These are phyloP conservation scores for Felis chaus DNA, from an alignment of 2,113 vertebrate species.

Conservation along the genomic window DNA sequence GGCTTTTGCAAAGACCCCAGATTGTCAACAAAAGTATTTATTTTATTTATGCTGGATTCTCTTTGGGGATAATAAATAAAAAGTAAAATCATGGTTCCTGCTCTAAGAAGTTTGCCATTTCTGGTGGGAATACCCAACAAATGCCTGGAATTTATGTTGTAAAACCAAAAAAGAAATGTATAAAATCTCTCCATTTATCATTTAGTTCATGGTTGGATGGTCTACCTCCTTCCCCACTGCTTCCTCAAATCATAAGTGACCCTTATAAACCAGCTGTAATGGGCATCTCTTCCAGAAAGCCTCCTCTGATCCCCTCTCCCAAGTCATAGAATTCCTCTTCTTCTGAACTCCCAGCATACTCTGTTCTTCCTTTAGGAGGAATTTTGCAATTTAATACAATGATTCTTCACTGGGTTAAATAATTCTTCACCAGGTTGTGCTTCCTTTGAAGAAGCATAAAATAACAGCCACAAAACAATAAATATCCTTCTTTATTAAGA, in stretches of 20 bases:
- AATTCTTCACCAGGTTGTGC: background rate
- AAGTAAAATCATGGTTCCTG: conserved; percentile 14
- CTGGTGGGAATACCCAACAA: background rate
- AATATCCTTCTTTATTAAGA: background rate
- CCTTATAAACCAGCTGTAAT: background rate
- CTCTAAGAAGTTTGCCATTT: conserved; percentile 32
- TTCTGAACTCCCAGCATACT: background rate
- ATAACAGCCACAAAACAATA: background rate
- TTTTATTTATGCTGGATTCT: conserved; percentile 44
- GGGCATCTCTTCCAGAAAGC: background rate
- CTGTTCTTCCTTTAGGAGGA: background rate
- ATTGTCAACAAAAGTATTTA: background rate
- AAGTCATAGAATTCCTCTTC: background rate
- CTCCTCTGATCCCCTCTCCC: background rate
- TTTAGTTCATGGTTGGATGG: background rate
- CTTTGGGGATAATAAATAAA: conserved; percentile 41
- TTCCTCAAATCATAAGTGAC: background rate
- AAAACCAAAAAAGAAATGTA: background rate
- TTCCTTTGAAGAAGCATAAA: background rate
- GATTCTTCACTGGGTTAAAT: background rate
- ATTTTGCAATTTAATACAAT: background rate
- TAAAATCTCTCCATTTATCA: background rate
- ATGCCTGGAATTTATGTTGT: conserved; percentile 25
- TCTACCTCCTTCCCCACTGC: background rate
- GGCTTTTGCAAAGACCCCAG: background rate